These are phyloP conservation scores for Alexandromys fortis DNA, from an alignment of 2,113 vertebrate species.

Conservation along the genomic window DNA sequence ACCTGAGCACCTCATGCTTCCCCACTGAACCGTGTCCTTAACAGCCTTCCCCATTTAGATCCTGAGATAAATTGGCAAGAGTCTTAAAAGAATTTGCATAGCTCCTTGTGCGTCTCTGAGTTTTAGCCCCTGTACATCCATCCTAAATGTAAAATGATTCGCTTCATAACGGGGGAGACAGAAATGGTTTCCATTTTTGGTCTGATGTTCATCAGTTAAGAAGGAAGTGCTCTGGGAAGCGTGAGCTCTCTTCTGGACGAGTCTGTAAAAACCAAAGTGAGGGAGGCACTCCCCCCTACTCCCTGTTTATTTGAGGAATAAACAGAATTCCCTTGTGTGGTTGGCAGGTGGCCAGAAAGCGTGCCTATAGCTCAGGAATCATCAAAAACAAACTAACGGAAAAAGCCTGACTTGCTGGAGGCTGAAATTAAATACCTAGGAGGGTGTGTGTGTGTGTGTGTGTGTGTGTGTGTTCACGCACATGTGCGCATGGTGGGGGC, in stretches of 20 bases:
- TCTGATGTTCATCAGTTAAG: background rate
- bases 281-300: background rate
- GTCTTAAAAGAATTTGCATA: background rate
- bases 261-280: constrained; percentile 26
- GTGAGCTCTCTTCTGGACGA: background rate
- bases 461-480: background rate
- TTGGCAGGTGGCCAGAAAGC: constrained; percentile 69
- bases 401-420: constrained; percentile 73
- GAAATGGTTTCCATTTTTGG: background rate
- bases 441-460: background rate
- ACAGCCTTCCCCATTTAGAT: background rate
- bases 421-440: constrained; percentile 72
- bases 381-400: constrained; percentile 71
- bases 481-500: background rate
- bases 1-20: background rate
- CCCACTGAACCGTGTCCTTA: background rate
- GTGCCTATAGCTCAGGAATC: constrained; percentile 64
- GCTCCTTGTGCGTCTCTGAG: background rate
- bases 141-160: background rate
- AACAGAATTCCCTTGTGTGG: constrained; percentile 57
- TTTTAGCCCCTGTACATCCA: background rate
- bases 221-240: background rate
- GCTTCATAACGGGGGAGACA: background rate
- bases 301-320: background rate
- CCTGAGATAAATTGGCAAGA: background rate